phyloP scores from a whole-genome alignment of 2,888 invertebrate species.

The Cryptocheilus praepositus region DNA sequence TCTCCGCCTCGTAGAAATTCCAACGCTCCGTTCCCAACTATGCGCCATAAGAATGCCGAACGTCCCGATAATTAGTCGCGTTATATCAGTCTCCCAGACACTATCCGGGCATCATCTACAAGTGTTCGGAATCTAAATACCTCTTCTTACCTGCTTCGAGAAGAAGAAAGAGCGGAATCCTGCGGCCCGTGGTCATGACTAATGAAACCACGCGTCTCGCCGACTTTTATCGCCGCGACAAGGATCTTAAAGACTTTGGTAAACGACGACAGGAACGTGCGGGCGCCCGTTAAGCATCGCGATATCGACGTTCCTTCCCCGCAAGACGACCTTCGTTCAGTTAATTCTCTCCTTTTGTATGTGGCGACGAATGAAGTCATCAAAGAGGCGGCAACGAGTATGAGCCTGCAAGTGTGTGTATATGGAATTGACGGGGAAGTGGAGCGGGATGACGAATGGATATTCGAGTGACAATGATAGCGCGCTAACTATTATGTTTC shows the following conservation, averaged over 20 bases:
- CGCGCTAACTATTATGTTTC: constrained; percentile 9
- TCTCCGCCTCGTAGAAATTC: constrained; percentile 15
- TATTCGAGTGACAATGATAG: constrained; percentile 10
- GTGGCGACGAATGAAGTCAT: too few relatives aligned
- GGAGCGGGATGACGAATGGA: too few relatives aligned
- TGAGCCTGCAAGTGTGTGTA: too few relatives aligned
- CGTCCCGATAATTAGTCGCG: constrained; percentile 49
- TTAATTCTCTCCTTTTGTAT: too few relatives aligned
- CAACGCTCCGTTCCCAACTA: neutral
- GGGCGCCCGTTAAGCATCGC: too few relatives aligned
- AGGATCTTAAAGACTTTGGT: constrained; percentile 32
- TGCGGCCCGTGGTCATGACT: constrained; percentile 41
- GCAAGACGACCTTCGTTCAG: too few relatives aligned
- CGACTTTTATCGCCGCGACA: constrained; percentile 50
- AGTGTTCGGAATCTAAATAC: constrained; percentile 55
- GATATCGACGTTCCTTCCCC: too few relatives aligned
- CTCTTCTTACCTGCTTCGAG: constrained; percentile 34
- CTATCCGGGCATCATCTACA: constrained; percentile 58
- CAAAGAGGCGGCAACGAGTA: too few relatives aligned
- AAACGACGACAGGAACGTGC: too few relatives aligned
- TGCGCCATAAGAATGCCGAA: constrained; percentile 10
- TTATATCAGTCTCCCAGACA: constrained; percentile 41
- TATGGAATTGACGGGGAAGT: too few relatives aligned
- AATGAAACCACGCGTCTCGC: constrained; percentile 49
- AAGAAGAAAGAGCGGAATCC: constrained; percentile 18